Percentiles rank a stretch among this genome's conserved stretches.
Conservation (phyloP, 2,888 invertebrate species). For the Erpobdella octoculata region DNA sequence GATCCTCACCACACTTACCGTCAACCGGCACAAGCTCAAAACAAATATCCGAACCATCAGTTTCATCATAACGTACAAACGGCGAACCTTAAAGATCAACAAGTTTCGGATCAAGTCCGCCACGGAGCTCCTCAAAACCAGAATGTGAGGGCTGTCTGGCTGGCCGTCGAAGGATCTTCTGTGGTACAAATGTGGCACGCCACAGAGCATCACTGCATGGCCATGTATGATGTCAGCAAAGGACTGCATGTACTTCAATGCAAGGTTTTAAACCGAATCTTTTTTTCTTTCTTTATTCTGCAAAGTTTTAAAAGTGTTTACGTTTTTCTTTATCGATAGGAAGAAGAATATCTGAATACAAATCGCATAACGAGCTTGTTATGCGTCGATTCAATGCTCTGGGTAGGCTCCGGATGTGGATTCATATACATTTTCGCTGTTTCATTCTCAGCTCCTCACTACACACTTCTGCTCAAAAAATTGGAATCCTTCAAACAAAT, state of each 20-base stretch:
- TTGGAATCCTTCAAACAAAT: constrained; percentile 6
- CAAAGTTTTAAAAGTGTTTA: too few relatives aligned
- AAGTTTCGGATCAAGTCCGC: background rate
- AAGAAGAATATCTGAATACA: constrained; percentile 48
- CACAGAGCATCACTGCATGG: constrained; percentile 50
- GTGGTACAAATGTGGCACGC: constrained; percentile 56
- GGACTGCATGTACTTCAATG: constrained; percentile 17
- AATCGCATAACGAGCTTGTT: constrained; percentile 52
- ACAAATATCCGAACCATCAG: background rate
- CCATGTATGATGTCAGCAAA: constrained; percentile 53
- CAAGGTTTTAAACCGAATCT: constrained; percentile 1
- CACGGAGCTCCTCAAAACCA: background rate
- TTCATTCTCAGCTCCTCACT: background rate
- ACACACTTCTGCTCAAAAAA: constrained; percentile 11
- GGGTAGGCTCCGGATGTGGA: constrained; percentile 56
- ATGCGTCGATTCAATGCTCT: constrained; percentile 50
- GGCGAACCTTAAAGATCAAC: background rate
- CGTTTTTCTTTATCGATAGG: constrained; percentile 37
- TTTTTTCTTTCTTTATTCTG: too few relatives aligned
- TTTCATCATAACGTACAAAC: background rate
- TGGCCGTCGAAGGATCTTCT: constrained; percentile 47
- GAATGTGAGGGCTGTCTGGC: constrained; percentile 11
- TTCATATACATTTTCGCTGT: constrained; percentile 35
- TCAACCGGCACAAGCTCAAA: background rate
- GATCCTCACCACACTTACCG: background rate